Base-by-base conservation (phyloP, 2,888 invertebrate genomes). In the Eristalis arbustorum region DNA sequence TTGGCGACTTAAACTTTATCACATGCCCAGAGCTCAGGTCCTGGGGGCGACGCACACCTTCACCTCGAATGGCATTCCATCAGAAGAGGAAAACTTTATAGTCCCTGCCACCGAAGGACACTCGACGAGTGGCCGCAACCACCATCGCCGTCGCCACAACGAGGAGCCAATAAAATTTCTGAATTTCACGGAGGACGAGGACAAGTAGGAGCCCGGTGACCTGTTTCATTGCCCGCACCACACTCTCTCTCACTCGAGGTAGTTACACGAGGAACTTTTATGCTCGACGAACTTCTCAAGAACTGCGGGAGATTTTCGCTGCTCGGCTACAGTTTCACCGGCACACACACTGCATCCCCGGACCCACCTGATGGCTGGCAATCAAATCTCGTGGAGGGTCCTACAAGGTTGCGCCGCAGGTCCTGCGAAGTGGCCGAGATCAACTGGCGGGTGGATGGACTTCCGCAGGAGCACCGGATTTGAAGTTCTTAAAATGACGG, bases 251-350 rank as follows among this genome's bases (percentile, higher is more conserved):
- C 49, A 18, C 49, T 49, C 25, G 18, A 61, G 61, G 66, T 66
- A 64, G 77, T 69, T 77, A 67, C 64, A 64, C 11, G 28, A 57
- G 68, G 22, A 80, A 68, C 73, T 68, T 68, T 73, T 73, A 66
- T 80, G 80, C 68, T 72, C 34, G 67, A 28, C 25, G 23, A 59
- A 78, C 37, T 40, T 64, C 78, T 78, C 40, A 66, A 78, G 71
- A 71, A 64, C 63, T 64, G 71, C 71, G 37, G 40, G 71, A 28
- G 69, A 63, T 69, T 77, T 77, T 69, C 69, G n/a, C n/a, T 69
- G 34, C 59, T 57, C 49, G 11, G 28, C 31, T 67, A 13, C 37
- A 22, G 37, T 13, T 6, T 3, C 23, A 13, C 13, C 37, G 34
- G 34, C 34, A 63, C 37, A 22, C 23, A n/a, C 28, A 25, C 25